Base-by-base conservation (phyloP, 2,113 vertebrate species). In the Promerops cafer region DNA sequence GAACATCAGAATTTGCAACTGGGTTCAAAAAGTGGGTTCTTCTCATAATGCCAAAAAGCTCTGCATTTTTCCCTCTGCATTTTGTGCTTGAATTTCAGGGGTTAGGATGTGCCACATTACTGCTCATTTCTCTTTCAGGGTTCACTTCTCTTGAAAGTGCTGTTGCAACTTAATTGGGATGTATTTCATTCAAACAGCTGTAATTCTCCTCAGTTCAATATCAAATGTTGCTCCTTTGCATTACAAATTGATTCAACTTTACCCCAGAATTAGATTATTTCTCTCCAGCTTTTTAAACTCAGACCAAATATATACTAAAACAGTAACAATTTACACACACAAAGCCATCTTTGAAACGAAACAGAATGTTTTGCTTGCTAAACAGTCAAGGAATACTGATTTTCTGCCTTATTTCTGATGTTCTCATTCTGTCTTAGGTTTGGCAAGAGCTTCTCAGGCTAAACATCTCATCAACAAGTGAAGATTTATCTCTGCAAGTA, bases 381-480 rank as follows among this genome's bases (percentile, higher is more conserved):
- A 91, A 93, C 88, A 1, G 59, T 83, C 50, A 94, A 68, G 22
- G 83, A 94, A 94, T 86, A 83, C 93, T 66, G 65, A 79, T 93
- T 78, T 84, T 66, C 88, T 59, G 82, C 87, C 78, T 81, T 37
- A 40, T 57, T 95, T 81, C 68, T 78, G 64, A 93, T 92, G 94
- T 35, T 97, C 97, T 83, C 96, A 94, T 96, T 97, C 95, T 94
- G 96, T 96, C 93, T 94, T 78, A 71, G 12, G 40, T 87, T 91
- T 97, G 96, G 95, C 97, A 88, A 86, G 53, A 80, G 53, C 24
- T 63, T 45, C 45, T 59, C 44, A 66, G 87, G 47, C 92, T 59
- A 82, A 96, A 68, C 39, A 39, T 77, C 71, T 60, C 8, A 1
- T 49, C 66, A 91, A 79, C 94, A 87, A 90, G 68, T 40, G 40